Evolutionary conservation across 2,888 invertebrate species (phyloP), one percentile per base, ranked within the genome.

Genomic region (Pyralis farinalis): DNA sequence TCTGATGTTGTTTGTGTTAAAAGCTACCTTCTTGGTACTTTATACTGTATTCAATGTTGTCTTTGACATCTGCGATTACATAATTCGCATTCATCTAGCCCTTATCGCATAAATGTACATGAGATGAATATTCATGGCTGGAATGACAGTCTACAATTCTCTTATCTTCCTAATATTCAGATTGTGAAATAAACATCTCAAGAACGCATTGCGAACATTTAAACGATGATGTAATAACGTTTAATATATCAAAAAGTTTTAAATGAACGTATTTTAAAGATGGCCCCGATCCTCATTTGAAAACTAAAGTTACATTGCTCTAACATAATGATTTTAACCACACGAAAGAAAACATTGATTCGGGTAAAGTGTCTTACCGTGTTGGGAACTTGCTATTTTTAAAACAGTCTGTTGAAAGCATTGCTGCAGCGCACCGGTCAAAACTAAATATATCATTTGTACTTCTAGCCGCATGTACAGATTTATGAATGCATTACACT

Each of bases 401-500:
- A 7, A 25, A n/a, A 8, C 7, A 2, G 25, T 8, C 25, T n/a
- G 25, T 25, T 25, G 25, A 25, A 25, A 25, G 25, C 25, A n/a
- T 25, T n/a, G n/a, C 25, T 25, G 25, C 25, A 25, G 25, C 7
- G 25, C 25, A 25, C 25, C 25, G 16, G 16, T 16, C 16, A 25
- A 7, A 25, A 25, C 25, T 25, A 25, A 8, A 25, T 25, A 25
- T 7, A 25, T 25, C 25, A 25, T 25, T 25, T 25, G 21, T 21
- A 25, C n/a, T 25, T 25, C 25, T 25, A n/a, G 7, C 7, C n/a
- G 25, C 7, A 7, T n/a, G 25, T 7, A 41, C 47, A 50, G 58
- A 71, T 65, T 70, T 71, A 71, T 63, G 55, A 51, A 55, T 47
- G 51, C 55, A 61, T 57, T 68, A 59, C 61, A 55, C 61, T 64